phyloP scores from a whole-genome alignment of 2,888 invertebrate species.

The Drosophila birchii region DNA sequence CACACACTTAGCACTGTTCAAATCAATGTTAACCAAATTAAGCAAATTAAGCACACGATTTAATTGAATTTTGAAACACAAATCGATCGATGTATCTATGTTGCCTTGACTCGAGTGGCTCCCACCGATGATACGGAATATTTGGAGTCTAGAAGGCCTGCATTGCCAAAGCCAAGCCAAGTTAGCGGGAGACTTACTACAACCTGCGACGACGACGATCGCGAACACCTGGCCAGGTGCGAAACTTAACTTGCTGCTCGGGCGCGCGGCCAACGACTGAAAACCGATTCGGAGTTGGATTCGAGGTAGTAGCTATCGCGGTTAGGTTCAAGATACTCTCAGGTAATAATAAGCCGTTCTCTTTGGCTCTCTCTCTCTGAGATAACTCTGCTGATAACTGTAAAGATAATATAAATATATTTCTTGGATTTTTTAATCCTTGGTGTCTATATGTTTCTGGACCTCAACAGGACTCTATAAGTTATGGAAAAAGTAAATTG shows the following conservation, averaged over 20 bases:
- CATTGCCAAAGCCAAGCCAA: slow-evolving; percentile 49
- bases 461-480: too few species aligned
- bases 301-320: slow-evolving; percentile 33
- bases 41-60: slow-evolving; percentile 25
- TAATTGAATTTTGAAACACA: slow-evolving; percentile 43
- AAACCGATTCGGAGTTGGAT: slow-evolving; percentile 48
- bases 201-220: slow-evolving; percentile 12
- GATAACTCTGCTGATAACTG: slow-evolving; percentile 16
- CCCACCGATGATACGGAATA: not conserved
- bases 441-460: not conserved
- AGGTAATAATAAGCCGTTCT: slow-evolving; percentile 35
- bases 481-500: too few species aligned
- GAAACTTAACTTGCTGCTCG: slow-evolving; percentile 63
- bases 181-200: slow-evolving; percentile 42
- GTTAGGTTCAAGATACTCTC: slow-evolving; percentile 38
- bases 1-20: slow-evolving; percentile 25
- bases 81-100: not conserved
- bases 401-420: not conserved
- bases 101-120: slow-evolving; percentile 36
- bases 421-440: not conserved
- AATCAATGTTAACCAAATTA: slow-evolving; percentile 44
- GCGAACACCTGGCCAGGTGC: slow-evolving; percentile 38
- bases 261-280: slow-evolving; percentile 63
- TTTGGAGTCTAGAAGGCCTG: slow-evolving; percentile 21
- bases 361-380: slow-evolving; percentile 21